These are phyloP conservation scores for Caerostris extrusa DNA, from an alignment of 1,140 invertebrate genomes.

Conservation along the genomic window DNA sequence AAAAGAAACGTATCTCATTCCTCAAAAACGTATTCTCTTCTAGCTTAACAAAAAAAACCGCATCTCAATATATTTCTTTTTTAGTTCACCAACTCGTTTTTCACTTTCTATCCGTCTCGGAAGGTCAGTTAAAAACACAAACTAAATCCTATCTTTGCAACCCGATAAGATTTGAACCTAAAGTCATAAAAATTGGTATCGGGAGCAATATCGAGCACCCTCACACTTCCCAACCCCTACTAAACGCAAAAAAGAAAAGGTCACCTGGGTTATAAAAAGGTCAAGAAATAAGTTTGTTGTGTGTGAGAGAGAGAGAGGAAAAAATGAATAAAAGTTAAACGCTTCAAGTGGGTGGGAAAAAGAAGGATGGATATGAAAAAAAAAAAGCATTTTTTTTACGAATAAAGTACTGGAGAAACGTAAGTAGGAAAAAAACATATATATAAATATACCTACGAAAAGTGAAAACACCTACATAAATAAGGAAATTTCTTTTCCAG, in stretches of 20 bases:
- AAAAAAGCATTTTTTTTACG: constrained; percentile 27
- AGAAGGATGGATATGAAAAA: constrained; percentile 33
- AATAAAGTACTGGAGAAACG: constrained; percentile 23
- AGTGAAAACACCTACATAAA: constrained; percentile 64
- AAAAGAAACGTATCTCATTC: too few species aligned
- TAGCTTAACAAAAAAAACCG: not conserved
- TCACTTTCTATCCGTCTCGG: not conserved
- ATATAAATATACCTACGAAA: constrained; percentile 61
- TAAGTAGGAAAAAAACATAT: not conserved
- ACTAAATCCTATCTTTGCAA: constrained; percentile 37
- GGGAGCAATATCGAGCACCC: too few species aligned
- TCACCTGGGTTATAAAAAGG: not conserved
- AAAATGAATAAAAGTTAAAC: too few species aligned
- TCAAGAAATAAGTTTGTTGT: not conserved
- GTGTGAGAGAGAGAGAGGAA: too few species aligned
- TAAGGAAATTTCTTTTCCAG: too few species aligned
- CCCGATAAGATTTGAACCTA: constrained; percentile 51
- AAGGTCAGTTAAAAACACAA: constrained; percentile 51
- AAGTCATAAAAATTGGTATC: constrained; percentile 63
- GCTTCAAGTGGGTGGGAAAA: too few species aligned
- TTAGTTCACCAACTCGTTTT: not conserved
- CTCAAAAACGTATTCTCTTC: too few species aligned
- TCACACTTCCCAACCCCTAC: too few species aligned
- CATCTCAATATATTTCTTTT: not conserved
- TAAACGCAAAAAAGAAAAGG: not conserved